Evolutionary conservation across 2,888 invertebrate genomes (phyloP).

Genomic region (Tinea semifulvella): DNA sequence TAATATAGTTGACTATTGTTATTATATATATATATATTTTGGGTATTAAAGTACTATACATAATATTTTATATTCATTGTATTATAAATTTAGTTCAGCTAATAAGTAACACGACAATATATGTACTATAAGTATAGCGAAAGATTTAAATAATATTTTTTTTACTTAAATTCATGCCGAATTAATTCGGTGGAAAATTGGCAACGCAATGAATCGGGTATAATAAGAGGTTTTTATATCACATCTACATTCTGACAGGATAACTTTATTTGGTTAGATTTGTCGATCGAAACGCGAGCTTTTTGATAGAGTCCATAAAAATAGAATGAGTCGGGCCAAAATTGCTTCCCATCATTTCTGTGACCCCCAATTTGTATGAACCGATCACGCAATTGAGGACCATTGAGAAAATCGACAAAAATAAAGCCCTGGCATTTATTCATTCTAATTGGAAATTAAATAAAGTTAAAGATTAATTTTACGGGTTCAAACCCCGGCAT

Average conservation of each 20-base stretch:
- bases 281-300: slow-evolving; percentile 6
- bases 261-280: slow-evolving; percentile 11
- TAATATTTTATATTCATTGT: no score
- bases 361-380: slow-evolving; percentile 11
- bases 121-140: no score
- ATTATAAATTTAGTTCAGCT: no score
- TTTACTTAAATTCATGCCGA: no score
- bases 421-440: background rate
- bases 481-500: no score
- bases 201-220: slow-evolving; percentile 1
- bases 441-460: no score
- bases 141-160: no score
- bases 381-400: background rate
- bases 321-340: slow-evolving; percentile 8
- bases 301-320: slow-evolving; percentile 14
- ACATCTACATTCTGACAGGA: background rate
- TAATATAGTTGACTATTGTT: no score
- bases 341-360: slow-evolving; percentile 14
- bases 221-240: slow-evolving; percentile 2
- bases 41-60: no score
- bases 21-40: no score
- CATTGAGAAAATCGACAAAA: slow-evolving; percentile 1
- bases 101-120: no score
- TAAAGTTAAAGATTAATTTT: no score
- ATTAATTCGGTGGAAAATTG: slow-evolving; percentile 5